These are phyloP conservation scores for Tupaia tana DNA, from an alignment of 2,113 vertebrate genomes.

Conservation along the genomic window DNA sequence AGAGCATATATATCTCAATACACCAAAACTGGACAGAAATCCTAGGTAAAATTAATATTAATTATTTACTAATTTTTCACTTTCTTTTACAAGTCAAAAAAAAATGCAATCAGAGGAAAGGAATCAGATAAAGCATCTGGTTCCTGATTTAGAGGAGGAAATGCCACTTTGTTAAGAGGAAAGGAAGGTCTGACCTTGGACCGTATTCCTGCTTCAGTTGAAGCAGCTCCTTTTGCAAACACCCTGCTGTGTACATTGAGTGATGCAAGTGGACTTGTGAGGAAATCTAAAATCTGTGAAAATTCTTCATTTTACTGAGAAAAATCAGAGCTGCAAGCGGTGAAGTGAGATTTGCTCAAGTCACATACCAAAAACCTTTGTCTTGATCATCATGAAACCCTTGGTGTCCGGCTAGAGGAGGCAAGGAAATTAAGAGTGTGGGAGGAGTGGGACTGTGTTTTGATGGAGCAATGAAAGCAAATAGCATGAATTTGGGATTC, in stretches of 20 bases:
- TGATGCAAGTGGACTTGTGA: neutral
- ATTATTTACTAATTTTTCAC: neutral
- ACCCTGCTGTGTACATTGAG: neutral
- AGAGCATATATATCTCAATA: neutral
- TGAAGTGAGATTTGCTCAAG: neutral
- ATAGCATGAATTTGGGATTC: neutral
- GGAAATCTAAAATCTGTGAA: neutral
- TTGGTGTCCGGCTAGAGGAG: too few species aligned
- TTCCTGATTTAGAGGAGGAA: neutral
- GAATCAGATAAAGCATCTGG: neutral
- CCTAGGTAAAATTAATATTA: neutral
- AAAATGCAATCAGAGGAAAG: neutral
- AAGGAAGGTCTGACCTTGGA: neutral
- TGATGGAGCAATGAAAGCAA: neutral
- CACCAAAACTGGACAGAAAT: neutral
- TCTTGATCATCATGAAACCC: neutral
- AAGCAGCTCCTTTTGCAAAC: neutral
- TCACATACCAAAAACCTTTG: neutral
- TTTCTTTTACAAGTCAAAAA: neutral
- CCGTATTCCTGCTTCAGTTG: neutral
- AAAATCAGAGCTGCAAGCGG: neutral
- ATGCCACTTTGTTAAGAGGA: neutral
- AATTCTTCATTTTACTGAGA: neutral
- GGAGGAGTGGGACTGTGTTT: accelerated
- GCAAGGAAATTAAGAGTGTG: accelerated